Percentiles rank a stretch among this genome's conserved stretches.
Evolutionary conservation across 2,113 vertebrate species (phyloP).

Genomic region (Heterocephalus glaber): DNA sequence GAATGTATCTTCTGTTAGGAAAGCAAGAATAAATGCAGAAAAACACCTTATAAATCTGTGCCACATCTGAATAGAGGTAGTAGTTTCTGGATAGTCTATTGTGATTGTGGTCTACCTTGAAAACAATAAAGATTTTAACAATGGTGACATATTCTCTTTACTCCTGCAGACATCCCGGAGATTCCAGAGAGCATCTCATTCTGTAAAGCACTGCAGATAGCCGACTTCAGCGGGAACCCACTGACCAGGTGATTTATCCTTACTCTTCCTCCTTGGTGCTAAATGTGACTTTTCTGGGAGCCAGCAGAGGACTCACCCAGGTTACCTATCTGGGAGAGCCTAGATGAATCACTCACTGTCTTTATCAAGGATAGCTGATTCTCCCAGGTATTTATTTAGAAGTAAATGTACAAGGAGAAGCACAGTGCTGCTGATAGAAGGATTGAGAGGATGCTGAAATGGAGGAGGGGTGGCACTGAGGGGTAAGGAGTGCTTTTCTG

Average conservation of each 20-base stretch:
- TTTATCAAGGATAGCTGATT: background rate
- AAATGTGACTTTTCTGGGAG: background rate
- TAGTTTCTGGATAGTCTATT: background rate
- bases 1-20: background rate
- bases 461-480: background rate
- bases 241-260: conserved; percentile 91
- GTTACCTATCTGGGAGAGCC: background rate
- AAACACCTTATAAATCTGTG: background rate
- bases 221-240: conserved; percentile 99
- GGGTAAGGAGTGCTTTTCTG: background rate
- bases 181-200: conserved; percentile 98
- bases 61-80: background rate
- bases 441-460: background rate
- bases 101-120: conserved; percentile 52
- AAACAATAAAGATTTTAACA: background rate
- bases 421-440: background rate
- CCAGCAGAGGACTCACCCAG: background rate
- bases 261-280: background rate
- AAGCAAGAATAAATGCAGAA: background rate
- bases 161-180: conserved; percentile 94
- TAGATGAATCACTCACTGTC: background rate
- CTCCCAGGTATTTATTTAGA: background rate
- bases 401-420: background rate
- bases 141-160: conserved; percentile 43
- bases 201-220: conserved; percentile 97